Conservation (phyloP, 2,797 vertebrate species). For the Sebastes dallii region DNA sequence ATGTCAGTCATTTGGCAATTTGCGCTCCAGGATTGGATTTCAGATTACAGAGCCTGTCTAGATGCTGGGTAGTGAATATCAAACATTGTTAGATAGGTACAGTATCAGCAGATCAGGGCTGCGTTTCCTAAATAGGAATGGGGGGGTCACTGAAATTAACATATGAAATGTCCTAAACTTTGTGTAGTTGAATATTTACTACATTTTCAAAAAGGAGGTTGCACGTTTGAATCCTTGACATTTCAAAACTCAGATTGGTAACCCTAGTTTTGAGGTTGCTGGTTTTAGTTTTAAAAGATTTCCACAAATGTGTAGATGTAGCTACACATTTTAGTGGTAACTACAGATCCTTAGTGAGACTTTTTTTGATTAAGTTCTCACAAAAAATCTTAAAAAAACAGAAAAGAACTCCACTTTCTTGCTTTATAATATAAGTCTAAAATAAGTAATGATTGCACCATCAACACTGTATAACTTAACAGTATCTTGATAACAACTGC, state of each 20-base stretch:
- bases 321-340: background rate
- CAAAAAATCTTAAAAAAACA: background rate
- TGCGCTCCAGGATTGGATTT: background rate
- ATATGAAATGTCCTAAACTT: background rate
- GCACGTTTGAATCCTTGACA: background rate
- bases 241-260: background rate
- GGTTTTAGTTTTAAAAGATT: background rate
- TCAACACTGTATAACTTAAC: constrained; percentile 24
- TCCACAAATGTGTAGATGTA: background rate
- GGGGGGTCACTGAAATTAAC: background rate
- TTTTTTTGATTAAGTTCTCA: background rate
- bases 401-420: background rate
- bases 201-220: background rate
- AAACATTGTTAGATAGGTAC: background rate
- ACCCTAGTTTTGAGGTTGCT: background rate
- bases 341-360: background rate
- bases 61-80: background rate
- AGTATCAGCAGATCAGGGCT: background rate
- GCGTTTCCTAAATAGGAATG: background rate
- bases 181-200: background rate
- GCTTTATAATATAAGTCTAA: background rate
- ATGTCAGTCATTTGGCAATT: background rate
- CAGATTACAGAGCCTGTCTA: background rate
- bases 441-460: constrained; percentile 1
- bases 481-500: constrained; percentile 39